phyloP scores from a whole-genome alignment of 2,113 vertebrate genomes.

The Rhinolophus ferrumequinum region DNA sequence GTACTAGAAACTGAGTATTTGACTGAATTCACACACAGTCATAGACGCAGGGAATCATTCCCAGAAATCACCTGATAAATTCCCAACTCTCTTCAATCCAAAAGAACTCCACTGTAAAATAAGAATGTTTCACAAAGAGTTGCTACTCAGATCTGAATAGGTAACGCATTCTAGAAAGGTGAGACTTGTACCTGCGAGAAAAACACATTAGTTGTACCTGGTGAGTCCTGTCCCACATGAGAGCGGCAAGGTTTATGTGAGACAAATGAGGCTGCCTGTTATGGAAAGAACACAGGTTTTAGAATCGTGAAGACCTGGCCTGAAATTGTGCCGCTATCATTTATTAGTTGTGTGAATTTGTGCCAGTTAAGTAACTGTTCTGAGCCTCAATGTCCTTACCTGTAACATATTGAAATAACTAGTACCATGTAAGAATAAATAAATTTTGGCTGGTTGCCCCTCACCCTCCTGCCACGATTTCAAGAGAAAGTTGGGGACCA shows the following conservation, averaged over 20 bases:
- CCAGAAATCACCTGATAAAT: background rate
- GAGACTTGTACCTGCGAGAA: background rate
- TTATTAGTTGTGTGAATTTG: background rate
- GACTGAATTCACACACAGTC: background rate
- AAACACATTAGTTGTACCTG: background rate
- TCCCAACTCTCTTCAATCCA: background rate
- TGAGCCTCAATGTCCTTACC: background rate
- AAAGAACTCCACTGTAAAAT: background rate
- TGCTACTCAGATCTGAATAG: background rate
- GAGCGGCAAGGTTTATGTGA: background rate
- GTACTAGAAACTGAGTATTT: background rate
- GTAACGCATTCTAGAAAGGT: background rate
- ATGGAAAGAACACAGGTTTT: background rate
- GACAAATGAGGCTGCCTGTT: background rate
- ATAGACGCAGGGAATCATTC: background rate
- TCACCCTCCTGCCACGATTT: background rate
- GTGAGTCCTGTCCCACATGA: accelerated
- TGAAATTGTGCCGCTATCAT: background rate
- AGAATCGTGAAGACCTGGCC: background rate
- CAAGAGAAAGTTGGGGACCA: background rate
- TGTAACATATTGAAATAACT: background rate
- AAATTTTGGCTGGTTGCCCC: background rate
- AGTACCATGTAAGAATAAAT: background rate
- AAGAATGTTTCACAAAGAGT: background rate
- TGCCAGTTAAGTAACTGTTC: background rate